phyloP scores from a whole-genome alignment of 30 jellyfish, hydroid and myxozoan species.

The Catostylus mosaicus region DNA sequence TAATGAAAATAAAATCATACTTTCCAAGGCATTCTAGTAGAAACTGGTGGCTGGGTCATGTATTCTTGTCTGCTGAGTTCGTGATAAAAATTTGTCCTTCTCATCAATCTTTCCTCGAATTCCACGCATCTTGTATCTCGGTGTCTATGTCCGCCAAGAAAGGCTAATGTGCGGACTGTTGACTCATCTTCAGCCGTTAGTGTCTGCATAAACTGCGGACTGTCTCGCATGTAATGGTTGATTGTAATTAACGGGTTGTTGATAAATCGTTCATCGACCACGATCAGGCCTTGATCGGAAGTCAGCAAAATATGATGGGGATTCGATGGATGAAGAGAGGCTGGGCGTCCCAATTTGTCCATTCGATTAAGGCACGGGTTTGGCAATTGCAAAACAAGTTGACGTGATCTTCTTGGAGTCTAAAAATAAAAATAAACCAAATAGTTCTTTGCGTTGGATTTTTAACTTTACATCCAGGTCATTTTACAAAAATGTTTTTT shows the following conservation, averaged over 20 bases:
- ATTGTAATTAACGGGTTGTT: slow-evolving; percentile 48
- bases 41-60: slow-evolving; percentile 30
- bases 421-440: not conserved
- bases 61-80: not conserved
- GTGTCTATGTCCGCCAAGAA: slow-evolving; percentile 61
- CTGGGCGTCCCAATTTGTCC: slow-evolving; percentile 64
- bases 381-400: slow-evolving; percentile 43
- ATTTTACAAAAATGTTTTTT: no score
- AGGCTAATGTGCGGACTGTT: slow-evolving; percentile 41
- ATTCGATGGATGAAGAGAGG: slow-evolving; percentile 43
- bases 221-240: slow-evolving; percentile 61
- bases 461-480: no score
- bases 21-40: slow-evolving; percentile 30
- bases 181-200: slow-evolving; percentile 19
- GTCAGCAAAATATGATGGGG: slow-evolving; percentile 58
- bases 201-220: slow-evolving; percentile 68
- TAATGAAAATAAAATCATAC: no score
- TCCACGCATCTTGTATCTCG: slow-evolving; percentile 63
- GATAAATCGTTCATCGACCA: slow-evolving; percentile 58
- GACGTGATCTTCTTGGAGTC: slow-evolving; percentile 34
- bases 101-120: slow-evolving; percentile 10
- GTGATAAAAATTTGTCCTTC: not conserved
- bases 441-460: not conserved
- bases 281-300: slow-evolving; percentile 60
- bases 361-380: slow-evolving; percentile 33